A percentile compares a stretch with the other conserved stretches of the same genome.
phyloP scores from a whole-genome alignment of 1,140 invertebrate species.

The Microvelia longipes region DNA sequence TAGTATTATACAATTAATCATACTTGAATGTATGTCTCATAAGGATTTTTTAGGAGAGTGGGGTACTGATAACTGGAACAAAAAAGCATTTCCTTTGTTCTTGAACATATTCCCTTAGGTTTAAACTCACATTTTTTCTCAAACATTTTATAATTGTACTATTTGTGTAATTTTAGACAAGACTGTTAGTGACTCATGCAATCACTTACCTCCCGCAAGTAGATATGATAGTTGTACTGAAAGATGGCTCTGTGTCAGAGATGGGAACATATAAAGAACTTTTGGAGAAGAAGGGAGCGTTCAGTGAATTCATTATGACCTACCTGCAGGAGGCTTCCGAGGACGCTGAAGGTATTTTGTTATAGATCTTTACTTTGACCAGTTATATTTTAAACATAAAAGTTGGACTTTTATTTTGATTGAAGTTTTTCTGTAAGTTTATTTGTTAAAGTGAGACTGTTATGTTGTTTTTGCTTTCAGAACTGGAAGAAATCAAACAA shows the following conservation, averaged over 20 bases:
- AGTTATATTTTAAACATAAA: background rate
- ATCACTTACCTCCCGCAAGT: conserved; percentile 76
- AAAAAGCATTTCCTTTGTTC: background rate
- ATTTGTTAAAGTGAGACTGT: too few species aligned
- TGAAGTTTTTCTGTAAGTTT: too few species aligned
- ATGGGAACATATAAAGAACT: conserved; percentile 68
- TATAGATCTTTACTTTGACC: background rate
- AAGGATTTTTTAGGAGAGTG: too few species aligned
- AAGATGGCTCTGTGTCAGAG: conserved; percentile 69
- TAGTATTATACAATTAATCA: too few species aligned
- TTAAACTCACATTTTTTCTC: background rate
- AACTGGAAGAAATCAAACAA: conserved; percentile 15
- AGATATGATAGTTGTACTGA: conserved; percentile 73
- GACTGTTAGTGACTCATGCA: conserved; percentile 76
- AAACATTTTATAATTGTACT: background rate
- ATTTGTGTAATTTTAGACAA: conserved; percentile 34
- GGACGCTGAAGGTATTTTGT: conserved; percentile 11
- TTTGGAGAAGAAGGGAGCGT: conserved; percentile 61
- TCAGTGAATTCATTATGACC: conserved; percentile 64
- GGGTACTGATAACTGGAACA: too few species aligned
- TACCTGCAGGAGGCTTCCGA: conserved; percentile 55
- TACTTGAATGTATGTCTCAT: too few species aligned
- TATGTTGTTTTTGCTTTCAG: conserved; percentile 9
- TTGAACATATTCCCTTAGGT: background rate
- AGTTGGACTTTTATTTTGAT: too few species aligned